A percentile compares a stretch with the other conserved stretches of the same genome.
These are phyloP conservation scores for Mystacornis crossleyi DNA, from an alignment of 2,113 vertebrate genomes.

Conservation along the genomic window DNA sequence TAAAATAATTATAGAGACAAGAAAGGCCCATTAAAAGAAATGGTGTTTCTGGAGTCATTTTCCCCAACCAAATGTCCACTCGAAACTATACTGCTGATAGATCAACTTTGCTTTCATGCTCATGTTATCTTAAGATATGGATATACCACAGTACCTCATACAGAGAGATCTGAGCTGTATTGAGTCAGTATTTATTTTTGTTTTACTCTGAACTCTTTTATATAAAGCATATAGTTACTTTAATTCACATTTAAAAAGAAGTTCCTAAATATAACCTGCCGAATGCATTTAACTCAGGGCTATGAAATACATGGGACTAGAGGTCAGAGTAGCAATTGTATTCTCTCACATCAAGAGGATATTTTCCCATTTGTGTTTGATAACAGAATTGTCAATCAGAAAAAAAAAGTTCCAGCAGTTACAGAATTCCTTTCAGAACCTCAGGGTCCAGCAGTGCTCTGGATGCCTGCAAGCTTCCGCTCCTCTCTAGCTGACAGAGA, in stretches of 20 bases:
- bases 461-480: background rate
- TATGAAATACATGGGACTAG: background rate
- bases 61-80: background rate
- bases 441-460: background rate
- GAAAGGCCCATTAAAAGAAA: background rate
- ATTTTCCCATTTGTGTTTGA: background rate
- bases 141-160: background rate
- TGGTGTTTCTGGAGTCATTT: background rate
- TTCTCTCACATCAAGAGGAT: background rate
- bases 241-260: background rate
- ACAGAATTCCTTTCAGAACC: background rate
- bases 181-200: background rate
- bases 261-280: background rate
- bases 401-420: background rate
- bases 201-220: background rate
- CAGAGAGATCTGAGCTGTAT: background rate
- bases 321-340: background rate
- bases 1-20: background rate
- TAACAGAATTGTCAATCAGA: background rate
- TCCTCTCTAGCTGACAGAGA: background rate
- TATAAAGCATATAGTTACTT: background rate
- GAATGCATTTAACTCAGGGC: background rate
- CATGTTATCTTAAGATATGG: background rate
- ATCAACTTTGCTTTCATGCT: background rate
- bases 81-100: background rate